phyloP scores from a whole-genome alignment of 2,797 vertebrate genomes.

The Amblyraja radiata region DNA sequence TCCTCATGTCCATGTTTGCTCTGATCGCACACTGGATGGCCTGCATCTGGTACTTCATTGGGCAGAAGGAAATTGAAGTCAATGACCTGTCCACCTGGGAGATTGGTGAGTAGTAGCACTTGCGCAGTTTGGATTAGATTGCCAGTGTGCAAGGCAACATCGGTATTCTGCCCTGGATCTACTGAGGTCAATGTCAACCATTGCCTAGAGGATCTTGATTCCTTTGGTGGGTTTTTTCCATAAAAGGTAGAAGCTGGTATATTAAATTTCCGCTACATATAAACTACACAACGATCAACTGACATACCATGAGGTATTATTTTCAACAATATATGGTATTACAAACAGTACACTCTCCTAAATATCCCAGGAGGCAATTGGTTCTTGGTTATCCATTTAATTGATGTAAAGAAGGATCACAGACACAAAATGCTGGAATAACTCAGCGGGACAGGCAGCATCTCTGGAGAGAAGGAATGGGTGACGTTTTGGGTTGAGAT shows the following conservation, averaged over 20 bases:
- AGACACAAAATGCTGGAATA: too few species aligned
- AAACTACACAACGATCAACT: not conserved
- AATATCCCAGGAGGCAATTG: not conserved
- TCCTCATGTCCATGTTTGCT: conserved; percentile 46
- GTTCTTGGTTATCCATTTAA: not conserved
- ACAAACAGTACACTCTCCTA: not conserved
- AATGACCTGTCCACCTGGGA: conserved; percentile 40
- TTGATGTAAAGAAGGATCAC: not conserved
- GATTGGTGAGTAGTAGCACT: conserved; percentile 15
- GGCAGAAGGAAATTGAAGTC: conserved; percentile 42
- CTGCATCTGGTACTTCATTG: conserved; percentile 46
- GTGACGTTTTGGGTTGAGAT: too few species aligned
- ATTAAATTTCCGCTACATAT: not conserved
- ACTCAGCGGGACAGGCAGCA: too few species aligned
- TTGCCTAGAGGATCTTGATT: not conserved
- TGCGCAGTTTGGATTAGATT: not conserved
- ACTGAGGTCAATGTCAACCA: not conserved
- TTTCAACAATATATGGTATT: not conserved
- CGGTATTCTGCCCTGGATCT: not conserved
- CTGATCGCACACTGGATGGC: conserved; percentile 46
- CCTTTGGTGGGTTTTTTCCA: not conserved
- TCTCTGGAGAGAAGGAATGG: too few species aligned
- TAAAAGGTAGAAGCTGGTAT: not conserved
- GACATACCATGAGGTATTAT: not conserved
- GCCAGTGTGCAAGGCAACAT: too few species aligned